Conservation (phyloP, 2,797 vertebrate species). For the Enteromius viviparus region DNA sequence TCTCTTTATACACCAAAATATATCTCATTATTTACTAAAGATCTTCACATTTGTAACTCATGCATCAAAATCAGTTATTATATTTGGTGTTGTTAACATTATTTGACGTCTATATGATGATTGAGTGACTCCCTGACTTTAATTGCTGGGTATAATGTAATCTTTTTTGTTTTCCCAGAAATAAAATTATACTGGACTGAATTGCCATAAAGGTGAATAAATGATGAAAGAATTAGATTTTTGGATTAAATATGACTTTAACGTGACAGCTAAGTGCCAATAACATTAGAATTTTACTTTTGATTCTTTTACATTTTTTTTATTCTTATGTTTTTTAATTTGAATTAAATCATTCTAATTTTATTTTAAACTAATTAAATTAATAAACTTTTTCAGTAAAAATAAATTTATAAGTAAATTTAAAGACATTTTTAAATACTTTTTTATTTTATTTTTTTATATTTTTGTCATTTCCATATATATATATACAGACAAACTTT, state of each 20-base stretch:
- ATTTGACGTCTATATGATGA: not conserved
- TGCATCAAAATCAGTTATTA: not conserved
- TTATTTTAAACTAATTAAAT: no score
- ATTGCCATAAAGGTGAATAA: not conserved
- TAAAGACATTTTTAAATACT: no score
- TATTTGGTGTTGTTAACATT: not conserved
- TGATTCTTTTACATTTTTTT: not conserved
- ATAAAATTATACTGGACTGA: not conserved
- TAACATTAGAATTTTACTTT: no score
- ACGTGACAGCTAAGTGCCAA: not conserved
- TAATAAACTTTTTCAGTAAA: no score
- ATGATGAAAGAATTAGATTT: not conserved
- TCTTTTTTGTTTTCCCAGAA: not conserved
- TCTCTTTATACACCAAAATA: not conserved
- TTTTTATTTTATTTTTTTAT: not conserved
- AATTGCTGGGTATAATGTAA: not conserved
- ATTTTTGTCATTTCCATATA: no score
- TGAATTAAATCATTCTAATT: not conserved
- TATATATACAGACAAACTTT: no score
- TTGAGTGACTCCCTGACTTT: not conserved
- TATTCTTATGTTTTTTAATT: no score
- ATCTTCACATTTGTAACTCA: not conserved
- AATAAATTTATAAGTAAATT: no score
- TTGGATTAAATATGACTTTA: not conserved
- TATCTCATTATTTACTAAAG: not conserved